Evolutionary conservation across 92 coral and sea anemone genomes (phyloP), one percentile per base, ranked within the genome.

Genomic region (Pocillopora meandrina): DNA sequence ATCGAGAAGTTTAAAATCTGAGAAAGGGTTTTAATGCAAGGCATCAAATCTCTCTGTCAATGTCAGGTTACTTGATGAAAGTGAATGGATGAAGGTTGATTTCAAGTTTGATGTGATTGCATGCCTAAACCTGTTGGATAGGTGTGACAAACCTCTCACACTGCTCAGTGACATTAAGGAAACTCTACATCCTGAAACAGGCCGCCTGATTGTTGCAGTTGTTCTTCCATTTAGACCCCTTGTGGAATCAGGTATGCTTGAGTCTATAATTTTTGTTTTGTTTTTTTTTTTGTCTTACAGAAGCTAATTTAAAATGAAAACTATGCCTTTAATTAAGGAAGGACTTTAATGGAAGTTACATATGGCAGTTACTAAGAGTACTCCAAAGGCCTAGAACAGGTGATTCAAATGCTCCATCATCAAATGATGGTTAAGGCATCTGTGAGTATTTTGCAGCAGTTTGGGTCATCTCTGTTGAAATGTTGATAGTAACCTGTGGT

Each of bases 141-240:
- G 98, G 89, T 96, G 98, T 89, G 98, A 94, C 61, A 92, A 96
- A 70, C 98, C 98, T 0, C 62, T 90, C n/a, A 89, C 98, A 19
- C 76, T 96, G 76, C 85, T 96, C 52, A 70, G 65, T 61, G 92
- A 96, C 74, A 86, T 91, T 13, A 89, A 85, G 12, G 78, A 56
- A 14, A 88, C 89, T 21, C 84, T 96, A 36, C 87, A 75, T 35
- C 98, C 98, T 10, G 75, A 47, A 52, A 90, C 91, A 72, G 98
- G 98, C 60, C 75, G 96, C 31, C 87, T 96, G 71, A 82, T 96
- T 73, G 80, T 96, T 20, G 98, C 96, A 65, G 90, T 91, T 19
- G 98, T 96, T 15, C 82, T 96, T 56, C 98, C 98, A 31, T 94
- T 96, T 75, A 89, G 87, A 56, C 96, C 95, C 1, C 94, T 96